A percentile compares a stretch with the other conserved stretches of the same genome.
Evolutionary conservation across 2,113 vertebrate species (phyloP).

Genomic region (Setophaga kirtlandii): DNA sequence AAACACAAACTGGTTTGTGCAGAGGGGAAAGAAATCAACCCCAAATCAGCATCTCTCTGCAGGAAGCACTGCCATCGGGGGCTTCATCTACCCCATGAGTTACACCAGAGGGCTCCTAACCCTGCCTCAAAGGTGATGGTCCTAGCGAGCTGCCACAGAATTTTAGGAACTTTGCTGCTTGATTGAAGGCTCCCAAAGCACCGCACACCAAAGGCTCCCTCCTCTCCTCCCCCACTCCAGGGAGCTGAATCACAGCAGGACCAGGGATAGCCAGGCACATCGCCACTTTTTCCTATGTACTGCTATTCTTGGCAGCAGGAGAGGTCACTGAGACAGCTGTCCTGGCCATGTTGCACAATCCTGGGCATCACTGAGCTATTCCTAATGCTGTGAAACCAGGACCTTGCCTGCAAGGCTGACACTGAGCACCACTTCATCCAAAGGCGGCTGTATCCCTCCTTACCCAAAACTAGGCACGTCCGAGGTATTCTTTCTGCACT

Average conservation of each 20-base stretch:
- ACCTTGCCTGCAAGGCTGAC: neutral
- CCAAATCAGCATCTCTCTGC: neutral
- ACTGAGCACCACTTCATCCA: fast-evolving
- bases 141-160: neutral
- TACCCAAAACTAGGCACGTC: fast-evolving
- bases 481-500: neutral
- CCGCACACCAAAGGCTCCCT: fast-evolving
- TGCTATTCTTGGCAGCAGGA: neutral
- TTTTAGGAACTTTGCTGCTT: neutral
- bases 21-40: neutral
- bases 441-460: fast-evolving
- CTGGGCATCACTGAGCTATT: neutral
- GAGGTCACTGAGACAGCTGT: neutral
- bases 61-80: neutral
- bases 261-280: neutral
- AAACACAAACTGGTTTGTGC: neutral
- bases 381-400: fast-evolving
- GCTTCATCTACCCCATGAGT: fast-evolving
- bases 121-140: fast-evolving
- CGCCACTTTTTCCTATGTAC: fast-evolving
- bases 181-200: neutral
- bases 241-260: neutral
- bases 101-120: neutral
- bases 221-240: neutral
- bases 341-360: fast-evolving